Percentiles rank a stretch among this genome's conserved stretches.
Evolutionary conservation across 2,113 vertebrate species (phyloP).

Genomic region (Bungarus multicinctus): DNA sequence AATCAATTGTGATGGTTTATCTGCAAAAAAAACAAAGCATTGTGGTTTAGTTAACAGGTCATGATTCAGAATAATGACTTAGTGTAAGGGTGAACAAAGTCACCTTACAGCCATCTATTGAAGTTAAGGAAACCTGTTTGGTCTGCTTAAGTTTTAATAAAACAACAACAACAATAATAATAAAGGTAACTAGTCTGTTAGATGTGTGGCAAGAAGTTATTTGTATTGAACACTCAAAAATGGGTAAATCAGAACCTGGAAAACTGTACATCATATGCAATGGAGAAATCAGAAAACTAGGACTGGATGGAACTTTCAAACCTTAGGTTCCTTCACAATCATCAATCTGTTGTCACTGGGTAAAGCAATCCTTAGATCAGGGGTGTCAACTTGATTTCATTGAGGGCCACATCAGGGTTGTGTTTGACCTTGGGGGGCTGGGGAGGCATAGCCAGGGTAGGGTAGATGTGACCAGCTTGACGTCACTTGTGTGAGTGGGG

Average conservation of each 20-base stretch:
- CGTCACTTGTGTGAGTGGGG: too few relatives aligned
- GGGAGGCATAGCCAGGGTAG: too few relatives aligned
- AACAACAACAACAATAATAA: neutral
- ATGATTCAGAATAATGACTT: neutral
- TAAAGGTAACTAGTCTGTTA: neutral
- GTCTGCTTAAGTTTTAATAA: neutral
- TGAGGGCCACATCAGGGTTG: too few relatives aligned
- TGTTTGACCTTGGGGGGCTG: too few relatives aligned
- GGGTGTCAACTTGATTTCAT: too few relatives aligned
- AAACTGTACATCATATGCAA: neutral
- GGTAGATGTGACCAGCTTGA: too few relatives aligned
- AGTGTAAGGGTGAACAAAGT: neutral
- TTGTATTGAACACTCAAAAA: neutral
- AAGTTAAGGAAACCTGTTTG: neutral
- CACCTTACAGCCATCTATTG: neutral
- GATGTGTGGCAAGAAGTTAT: neutral
- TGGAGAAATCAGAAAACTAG: neutral
- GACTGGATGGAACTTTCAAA: neutral
- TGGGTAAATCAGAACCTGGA: neutral
- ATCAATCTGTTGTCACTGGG: neutral
- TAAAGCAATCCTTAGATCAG: neutral
- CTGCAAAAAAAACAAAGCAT: neutral
- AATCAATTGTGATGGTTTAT: neutral
- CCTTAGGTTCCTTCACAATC: neutral
- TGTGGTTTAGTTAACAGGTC: neutral